phyloP scores from a whole-genome alignment of 2,113 vertebrate species.

The Bubalus kerabau region DNA sequence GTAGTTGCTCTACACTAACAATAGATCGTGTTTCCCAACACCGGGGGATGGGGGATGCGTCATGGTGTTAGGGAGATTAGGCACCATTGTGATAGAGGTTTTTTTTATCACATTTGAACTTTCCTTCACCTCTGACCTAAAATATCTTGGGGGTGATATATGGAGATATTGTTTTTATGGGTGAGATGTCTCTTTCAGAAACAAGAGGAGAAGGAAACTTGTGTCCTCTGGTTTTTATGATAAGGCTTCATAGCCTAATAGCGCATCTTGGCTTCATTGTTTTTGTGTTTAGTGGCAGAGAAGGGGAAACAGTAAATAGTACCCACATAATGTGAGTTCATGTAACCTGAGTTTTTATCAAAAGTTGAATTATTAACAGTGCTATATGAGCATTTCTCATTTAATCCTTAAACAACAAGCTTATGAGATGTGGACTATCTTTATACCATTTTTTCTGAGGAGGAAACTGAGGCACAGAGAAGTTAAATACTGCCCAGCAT shows the following conservation, averaged over 20 bases:
- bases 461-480: background rate
- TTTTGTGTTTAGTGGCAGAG: background rate
- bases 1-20: background rate
- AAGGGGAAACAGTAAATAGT: background rate
- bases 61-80: background rate
- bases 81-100: background rate
- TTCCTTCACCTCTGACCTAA: constrained; percentile 19
- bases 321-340: background rate
- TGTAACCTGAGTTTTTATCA: background rate
- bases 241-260: background rate
- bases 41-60: rapidly evolving
- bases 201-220: background rate
- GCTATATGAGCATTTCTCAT: background rate
- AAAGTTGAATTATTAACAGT: background rate
- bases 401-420: background rate
- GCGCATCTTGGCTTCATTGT: background rate
- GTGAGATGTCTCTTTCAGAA: background rate
- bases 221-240: background rate
- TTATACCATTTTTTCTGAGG: background rate
- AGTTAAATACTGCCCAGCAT: background rate
- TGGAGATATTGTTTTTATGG: background rate
- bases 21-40: background rate
- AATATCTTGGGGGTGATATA: background rate
- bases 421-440: background rate
- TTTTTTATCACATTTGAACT: constrained; percentile 19